Base-by-base conservation (phyloP, 2,113 vertebrate species). In the Podarcis muralis region DNA sequence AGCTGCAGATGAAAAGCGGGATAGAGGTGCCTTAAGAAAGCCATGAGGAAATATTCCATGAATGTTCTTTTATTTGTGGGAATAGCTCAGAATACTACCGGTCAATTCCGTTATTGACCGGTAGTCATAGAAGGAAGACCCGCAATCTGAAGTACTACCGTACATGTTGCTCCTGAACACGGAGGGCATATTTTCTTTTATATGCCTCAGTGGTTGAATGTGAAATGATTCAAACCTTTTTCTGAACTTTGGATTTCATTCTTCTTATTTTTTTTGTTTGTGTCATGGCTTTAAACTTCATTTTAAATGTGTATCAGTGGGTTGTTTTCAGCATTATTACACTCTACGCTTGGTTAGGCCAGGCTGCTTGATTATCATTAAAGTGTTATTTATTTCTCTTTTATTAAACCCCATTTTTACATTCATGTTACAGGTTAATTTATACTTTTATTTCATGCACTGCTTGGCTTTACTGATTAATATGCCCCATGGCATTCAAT, bases 371-470 rank as follows among this genome's bases (percentile, higher is more conserved):
- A 96, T 97, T 97, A 97, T 96, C 96, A 97, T 97, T 97, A 97
- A 96, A 96, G 93, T 92, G 92, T 97, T 98, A 97, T 97, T 97
- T 97, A 97, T 97, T 97, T 96, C 97, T 96, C 95, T 96, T 97
- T 97, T 97, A 97, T 97, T 97, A 97, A 97, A 93, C 95, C 91
- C 94, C 93, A 95, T 97, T 95, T 88, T 97, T 97, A 97, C 94
- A 96, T 97, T 97, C 96, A 94, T 96, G 97, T 97, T 97, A 97
- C 96, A 97, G 96, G 96, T 97, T 97, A 97, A 97, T 97, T 97
- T 97, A 97, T 97, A 97, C 96, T 97, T 97, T 97, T 98, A 97
- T 97, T 98, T 97, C 96, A 97, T 97, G 96, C 97, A 96, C 97
- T 97, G 95, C 97, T 98, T 97, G 96, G 96, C 96, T 97, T 97